Conservation (phyloP, 2,797 vertebrate genomes). For the Leuciscus waleckii region DNA sequence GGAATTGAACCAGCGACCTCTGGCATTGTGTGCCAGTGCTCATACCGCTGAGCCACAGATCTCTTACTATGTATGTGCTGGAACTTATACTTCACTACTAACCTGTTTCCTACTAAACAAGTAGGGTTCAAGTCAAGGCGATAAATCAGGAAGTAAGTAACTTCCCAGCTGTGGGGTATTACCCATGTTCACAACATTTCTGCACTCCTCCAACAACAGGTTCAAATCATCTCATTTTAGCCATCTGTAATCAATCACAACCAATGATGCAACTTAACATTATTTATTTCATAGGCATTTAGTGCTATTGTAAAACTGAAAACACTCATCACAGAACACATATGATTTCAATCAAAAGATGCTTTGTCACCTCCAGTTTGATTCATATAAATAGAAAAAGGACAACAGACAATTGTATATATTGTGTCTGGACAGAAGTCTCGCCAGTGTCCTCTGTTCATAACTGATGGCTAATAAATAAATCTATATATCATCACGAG, state of each 20-base stretch:
- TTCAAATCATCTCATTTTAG: background rate
- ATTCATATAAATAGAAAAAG: background rate
- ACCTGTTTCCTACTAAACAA: background rate
- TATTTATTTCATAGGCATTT: background rate
- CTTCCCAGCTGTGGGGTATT: background rate
- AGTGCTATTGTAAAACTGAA: background rate
- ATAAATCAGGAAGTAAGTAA: background rate
- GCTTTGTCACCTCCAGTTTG: background rate
- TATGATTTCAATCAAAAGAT: background rate
- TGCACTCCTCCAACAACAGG: background rate
- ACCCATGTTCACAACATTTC: no score
- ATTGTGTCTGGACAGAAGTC: background rate
- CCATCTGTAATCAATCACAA: background rate
- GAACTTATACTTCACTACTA: conserved; percentile 1
- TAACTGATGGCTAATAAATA: background rate
- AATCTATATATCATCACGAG: conserved; percentile 49
- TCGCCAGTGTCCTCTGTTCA: background rate
- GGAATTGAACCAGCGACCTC: background rate
- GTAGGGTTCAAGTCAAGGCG: background rate
- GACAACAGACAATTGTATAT: background rate
- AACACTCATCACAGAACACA: no score
- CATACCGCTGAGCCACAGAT: background rate
- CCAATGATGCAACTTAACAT: background rate
- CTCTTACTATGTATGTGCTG: background rate
- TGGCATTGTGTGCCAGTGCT: background rate